phyloP scores from a whole-genome alignment of 2,797 vertebrate genomes.

The Poeciliopsis paucimaculata region DNA sequence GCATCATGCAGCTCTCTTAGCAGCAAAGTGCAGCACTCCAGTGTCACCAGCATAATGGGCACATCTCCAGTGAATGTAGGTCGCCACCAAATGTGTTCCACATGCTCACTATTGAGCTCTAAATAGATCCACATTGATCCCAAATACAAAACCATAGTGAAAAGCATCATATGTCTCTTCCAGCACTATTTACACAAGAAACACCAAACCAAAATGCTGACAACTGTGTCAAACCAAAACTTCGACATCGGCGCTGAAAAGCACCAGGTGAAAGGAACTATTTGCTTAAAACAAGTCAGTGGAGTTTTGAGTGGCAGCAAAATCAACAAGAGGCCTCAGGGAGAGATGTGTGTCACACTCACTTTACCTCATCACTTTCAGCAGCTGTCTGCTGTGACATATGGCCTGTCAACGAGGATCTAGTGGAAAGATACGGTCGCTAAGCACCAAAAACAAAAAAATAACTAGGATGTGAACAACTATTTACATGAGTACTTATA shows the following conservation, averaged over 20 bases:
- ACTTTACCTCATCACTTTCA: slow-evolving; percentile 34
- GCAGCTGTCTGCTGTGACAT: slow-evolving; percentile 31
- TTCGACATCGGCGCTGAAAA: background rate
- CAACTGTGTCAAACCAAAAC: background rate
- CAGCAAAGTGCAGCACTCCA: slow-evolving; percentile 8
- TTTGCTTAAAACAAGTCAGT: background rate
- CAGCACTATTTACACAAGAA: background rate
- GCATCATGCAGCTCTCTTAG: slow-evolving; percentile 5
- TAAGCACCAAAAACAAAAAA: slow-evolving; percentile 6
- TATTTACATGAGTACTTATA: slow-evolving; percentile 7
- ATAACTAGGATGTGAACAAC: slow-evolving; percentile 9
- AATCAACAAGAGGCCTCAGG: slow-evolving; percentile 10
- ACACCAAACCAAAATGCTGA: slow-evolving; percentile 16
- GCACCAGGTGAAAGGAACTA: slow-evolving; percentile 3
- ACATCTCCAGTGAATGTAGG: slow-evolving; percentile 54
- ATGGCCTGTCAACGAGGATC: slow-evolving; percentile 51
- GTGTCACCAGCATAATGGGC: slow-evolving; percentile 33
- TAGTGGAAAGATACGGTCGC: slow-evolving; percentile 6
- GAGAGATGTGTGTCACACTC: slow-evolving; percentile 2
- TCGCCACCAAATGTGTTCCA: slow-evolving; percentile 39
- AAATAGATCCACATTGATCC: slow-evolving; percentile 45
- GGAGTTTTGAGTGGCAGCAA: slow-evolving; percentile 11
- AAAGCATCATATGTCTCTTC: background rate
- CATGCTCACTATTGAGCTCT: slow-evolving; percentile 18
- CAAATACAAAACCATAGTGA: slow-evolving; percentile 11